A percentile compares a stretch with the other conserved stretches of the same genome.
Evolutionary conservation across 2,888 invertebrate species (phyloP).

Genomic region (Erebia ligea): DNA sequence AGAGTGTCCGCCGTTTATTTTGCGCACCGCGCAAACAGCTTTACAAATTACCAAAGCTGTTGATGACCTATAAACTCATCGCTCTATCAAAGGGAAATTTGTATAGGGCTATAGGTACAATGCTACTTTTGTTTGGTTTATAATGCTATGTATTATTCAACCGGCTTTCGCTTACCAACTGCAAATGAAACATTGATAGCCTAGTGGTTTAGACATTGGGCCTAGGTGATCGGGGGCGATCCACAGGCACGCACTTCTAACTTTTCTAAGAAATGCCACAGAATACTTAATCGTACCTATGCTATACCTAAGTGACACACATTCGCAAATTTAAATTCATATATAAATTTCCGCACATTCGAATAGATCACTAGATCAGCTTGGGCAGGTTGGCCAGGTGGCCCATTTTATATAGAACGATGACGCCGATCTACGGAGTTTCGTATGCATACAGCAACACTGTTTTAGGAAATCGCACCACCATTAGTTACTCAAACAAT

Average conservation of each 20-base stretch:
- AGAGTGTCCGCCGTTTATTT: conserved; percentile 25
- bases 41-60: conserved; percentile 30
- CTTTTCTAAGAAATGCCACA: too few species aligned
- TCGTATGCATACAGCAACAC: conserved; percentile 12
- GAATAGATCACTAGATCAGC: too few species aligned
- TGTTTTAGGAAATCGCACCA: conserved; percentile 9
- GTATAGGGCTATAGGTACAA: neutral
- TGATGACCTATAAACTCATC: conserved; percentile 31
- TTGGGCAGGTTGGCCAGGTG: too few species aligned
- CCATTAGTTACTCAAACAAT: conserved; percentile 18
- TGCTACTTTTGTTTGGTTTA: conserved; percentile 13
- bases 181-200: too few species aligned
- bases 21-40: conserved; percentile 23
- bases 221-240: too few species aligned
- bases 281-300: too few species aligned
- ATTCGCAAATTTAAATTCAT: too few species aligned
- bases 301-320: too few species aligned
- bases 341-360: too few species aligned
- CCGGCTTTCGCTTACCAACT: neutral
- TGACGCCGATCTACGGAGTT: neutral
- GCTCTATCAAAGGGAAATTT: conserved; percentile 7
- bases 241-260: too few species aligned
- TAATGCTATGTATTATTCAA: conserved; percentile 11
- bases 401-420: too few species aligned
- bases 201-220: too few species aligned